Conservation (phyloP, 2,888 invertebrate species). For the Meteorus cinctellus region DNA sequence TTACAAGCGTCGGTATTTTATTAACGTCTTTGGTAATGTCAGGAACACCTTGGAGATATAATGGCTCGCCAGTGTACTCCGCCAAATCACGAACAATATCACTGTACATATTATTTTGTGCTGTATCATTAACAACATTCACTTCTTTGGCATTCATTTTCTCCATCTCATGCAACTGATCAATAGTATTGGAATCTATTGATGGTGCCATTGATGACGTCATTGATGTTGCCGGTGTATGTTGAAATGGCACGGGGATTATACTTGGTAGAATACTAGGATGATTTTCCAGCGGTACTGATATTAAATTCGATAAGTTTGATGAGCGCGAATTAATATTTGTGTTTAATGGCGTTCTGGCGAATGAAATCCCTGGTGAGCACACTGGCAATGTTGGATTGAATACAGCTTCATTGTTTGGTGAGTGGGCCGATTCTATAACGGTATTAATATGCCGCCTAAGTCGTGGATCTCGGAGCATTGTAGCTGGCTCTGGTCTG, state of each 20-base stretch:
- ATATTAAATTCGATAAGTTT: constrained; percentile 3
- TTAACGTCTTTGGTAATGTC: constrained; percentile 59
- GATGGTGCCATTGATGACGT: not conserved
- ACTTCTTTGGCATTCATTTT: not conserved
- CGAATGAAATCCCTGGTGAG: constrained; percentile 39
- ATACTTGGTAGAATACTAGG: not conserved
- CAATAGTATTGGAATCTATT: not conserved
- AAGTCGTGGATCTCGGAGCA: not conserved
- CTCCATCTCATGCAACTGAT: not conserved
- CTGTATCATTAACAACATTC: not conserved
- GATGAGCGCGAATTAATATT: not conserved
- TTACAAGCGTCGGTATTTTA: constrained; percentile 63
- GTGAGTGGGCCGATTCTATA: constrained; percentile 62
- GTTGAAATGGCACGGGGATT: not conserved
- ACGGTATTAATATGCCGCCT: not conserved
- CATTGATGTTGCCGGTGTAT: not conserved
- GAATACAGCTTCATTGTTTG: constrained; percentile 61
- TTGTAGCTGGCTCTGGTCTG: not conserved
- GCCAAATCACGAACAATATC: constrained; percentile 18
- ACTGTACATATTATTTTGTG: not conserved
- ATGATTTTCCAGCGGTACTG: not conserved
- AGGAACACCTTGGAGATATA: constrained; percentile 62
- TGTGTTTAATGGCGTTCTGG: not conserved
- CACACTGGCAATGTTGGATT: constrained; percentile 56
- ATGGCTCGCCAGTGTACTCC: constrained; percentile 54